phyloP scores from a whole-genome alignment of 2,797 vertebrate genomes.

The Macrochelys suwanniensis region DNA sequence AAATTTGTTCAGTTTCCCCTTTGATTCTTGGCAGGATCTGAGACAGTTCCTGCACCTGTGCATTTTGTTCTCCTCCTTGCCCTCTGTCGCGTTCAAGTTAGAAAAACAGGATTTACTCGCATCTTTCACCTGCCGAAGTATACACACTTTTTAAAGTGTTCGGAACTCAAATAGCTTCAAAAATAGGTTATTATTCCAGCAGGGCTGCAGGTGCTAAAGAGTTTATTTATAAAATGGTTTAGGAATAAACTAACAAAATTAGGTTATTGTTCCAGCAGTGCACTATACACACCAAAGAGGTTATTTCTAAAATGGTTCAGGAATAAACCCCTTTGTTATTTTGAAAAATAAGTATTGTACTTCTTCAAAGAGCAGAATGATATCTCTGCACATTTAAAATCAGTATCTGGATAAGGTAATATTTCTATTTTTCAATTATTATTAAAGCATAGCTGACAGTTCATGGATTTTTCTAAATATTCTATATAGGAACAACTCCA shows the following conservation, averaged over 20 bases:
- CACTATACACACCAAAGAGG: not conserved
- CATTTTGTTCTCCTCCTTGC: not conserved
- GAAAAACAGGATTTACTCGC: not conserved
- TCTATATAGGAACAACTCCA: not conserved
- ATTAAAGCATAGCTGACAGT: not conserved
- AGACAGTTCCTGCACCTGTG: not conserved
- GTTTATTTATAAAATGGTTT: not conserved
- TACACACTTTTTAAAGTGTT: not conserved
- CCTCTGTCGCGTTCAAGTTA: not conserved
- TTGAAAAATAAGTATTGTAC: not conserved
- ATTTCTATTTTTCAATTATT: not conserved
- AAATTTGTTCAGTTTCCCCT: not conserved
- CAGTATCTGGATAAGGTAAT: not conserved
- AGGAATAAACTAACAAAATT: not conserved
- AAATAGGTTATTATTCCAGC: not conserved
- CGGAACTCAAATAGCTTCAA: not conserved
- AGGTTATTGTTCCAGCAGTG: not conserved
- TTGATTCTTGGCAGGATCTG: not conserved
- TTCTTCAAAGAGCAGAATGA: not conserved
- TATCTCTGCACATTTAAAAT: not conserved
- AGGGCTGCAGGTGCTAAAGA: not conserved
- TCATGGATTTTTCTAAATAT: not conserved
- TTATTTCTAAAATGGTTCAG: not conserved
- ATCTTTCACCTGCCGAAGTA: not conserved
- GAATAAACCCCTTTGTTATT: not conserved